Conservation (phyloP, 2,888 invertebrate genomes). For the Acrobasis suavella region DNA sequence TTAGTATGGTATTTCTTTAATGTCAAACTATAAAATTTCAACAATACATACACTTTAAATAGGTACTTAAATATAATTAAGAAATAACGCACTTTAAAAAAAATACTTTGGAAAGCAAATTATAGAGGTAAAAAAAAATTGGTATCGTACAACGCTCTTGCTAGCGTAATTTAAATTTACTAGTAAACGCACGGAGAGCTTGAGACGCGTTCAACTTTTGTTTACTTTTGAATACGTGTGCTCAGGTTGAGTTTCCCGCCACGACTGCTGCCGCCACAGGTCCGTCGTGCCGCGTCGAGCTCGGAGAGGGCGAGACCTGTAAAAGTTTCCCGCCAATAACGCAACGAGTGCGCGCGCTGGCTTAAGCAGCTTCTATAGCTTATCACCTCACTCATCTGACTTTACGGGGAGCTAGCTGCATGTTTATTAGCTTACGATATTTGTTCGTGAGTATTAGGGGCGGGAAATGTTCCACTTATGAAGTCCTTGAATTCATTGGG, state of each 20-base stretch:
- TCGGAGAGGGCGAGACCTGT: neutral
- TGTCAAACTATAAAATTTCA: no score
- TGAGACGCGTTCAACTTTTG: neutral
- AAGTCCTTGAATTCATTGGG: no score
- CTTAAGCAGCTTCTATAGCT: neutral
- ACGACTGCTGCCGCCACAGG: neutral
- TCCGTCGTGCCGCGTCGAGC: neutral
- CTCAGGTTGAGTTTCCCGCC: neutral
- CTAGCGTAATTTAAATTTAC: no score
- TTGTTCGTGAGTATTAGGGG: neutral
- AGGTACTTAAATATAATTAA: no score
- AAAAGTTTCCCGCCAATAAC: neutral
- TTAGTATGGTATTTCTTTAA: no score
- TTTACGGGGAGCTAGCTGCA: neutral
- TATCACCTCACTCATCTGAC: neutral
- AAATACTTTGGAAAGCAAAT: no score
- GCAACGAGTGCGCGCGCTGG: neutral
- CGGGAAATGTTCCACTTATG: neutral
- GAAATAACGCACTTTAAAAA: no score
- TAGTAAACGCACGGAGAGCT: no score
- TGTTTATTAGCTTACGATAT: neutral
- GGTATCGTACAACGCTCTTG: no score
- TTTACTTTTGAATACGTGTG: neutral
- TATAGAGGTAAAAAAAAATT: no score
- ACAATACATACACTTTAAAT: no score